Evolutionary conservation across 2,113 vertebrate species (phyloP).

Genomic region (Percina caprodes): DNA sequence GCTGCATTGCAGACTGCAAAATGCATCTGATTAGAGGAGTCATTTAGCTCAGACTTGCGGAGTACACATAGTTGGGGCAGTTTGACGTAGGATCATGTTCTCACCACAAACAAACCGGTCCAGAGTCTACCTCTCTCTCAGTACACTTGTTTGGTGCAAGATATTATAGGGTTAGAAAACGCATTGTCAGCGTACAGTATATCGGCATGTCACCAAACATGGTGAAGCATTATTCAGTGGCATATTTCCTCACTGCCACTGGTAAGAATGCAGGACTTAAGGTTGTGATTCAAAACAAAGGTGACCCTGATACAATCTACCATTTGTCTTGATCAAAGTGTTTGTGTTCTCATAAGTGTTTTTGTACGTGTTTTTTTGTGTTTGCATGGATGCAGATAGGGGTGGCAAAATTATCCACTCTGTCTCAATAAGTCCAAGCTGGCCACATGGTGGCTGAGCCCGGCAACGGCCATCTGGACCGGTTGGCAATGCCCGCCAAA

Average conservation of each 20-base stretch:
- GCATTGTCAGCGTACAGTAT: background rate
- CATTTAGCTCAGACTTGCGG: no score
- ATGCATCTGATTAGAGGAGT: no score
- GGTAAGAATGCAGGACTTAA: background rate
- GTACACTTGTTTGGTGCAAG: no score
- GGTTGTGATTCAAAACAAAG: conserved; percentile 36
- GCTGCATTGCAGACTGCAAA: no score
- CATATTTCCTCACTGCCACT: background rate
- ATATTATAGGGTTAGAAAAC: background rate
- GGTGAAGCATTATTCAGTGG: background rate
- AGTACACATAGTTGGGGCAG: no score
- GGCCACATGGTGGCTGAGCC: conserved; percentile 42
- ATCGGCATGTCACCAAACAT: background rate
- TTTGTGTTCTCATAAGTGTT: conserved; percentile 18
- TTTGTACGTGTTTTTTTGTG: conserved; percentile 19
- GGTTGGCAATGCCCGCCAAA: conserved; percentile 48
- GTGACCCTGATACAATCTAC: conserved; percentile 14
- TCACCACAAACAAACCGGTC: no score
- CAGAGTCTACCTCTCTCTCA: no score
- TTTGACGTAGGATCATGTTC: no score
- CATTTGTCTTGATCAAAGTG: conserved; percentile 40
- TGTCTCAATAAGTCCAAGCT: conserved; percentile 52
- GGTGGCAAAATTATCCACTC: conserved; percentile 51
- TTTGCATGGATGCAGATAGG: conserved; percentile 46
- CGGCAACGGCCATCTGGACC: conserved; percentile 67